Evolutionary conservation across 2,797 vertebrate species (phyloP), one percentile per base, ranked within the genome.

Genomic region (Amniataba percoides): DNA sequence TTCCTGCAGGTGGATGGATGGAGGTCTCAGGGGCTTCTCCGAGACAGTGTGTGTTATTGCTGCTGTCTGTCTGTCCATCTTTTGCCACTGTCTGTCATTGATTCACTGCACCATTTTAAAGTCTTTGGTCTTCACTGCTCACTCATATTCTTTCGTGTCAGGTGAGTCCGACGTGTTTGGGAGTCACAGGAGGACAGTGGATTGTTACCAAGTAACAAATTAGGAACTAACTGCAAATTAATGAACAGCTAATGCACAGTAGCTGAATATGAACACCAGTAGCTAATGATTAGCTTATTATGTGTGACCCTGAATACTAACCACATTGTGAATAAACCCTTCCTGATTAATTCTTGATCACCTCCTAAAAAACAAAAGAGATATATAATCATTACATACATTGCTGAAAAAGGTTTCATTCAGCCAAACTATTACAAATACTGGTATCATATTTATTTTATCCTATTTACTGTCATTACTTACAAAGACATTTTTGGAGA

Each of bases 71-170:
- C 48, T n/a, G 14, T 74, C 21, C 31, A 49, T 56, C 19, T 23
- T 58, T 48, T 19, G 16, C 69, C 65, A 19, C 21, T 10, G 16
- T 27, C 55, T 43, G 62, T 21, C 55, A 40, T 7, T 13, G 19
- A 25, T 7, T 23, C 5, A 11, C 53, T 31, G 18, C 23, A 8
- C 15, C 4, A 52, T 64, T 27, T 27, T 12, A 58, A 59, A 8
- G 21, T 31, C 42, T 42, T 23, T 46, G 48, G 39, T 42, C 23
- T 18, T 48, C 25, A 5, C 13, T 59, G 40, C 23, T 64, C 6
- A 53, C 51, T n/a, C 57, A 40, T 45, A 25, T 61, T 61, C 43
- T 45, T 59, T 57, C 60, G n/a, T 40, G 36, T 10, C 46, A 16
- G 62, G 34, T 49, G 45, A 39, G 46, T 43, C 21, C 11, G 46